Base-by-base conservation (phyloP, 2,797 vertebrate species). In the Hybognathus amarus region DNA sequence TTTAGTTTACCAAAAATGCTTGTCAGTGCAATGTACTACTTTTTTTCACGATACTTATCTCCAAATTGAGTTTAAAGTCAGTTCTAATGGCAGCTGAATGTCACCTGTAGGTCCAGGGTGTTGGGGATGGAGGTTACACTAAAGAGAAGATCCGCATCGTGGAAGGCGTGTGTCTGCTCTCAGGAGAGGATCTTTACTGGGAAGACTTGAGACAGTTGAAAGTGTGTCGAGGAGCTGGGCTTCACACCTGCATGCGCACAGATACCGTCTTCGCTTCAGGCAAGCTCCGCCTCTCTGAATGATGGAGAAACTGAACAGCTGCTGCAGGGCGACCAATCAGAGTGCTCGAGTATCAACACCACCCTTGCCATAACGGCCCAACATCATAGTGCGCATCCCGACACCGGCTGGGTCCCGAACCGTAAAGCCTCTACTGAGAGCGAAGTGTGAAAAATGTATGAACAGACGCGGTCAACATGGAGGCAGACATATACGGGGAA, bases 111-210 rank as follows among this genome's bases (percentile, higher is more conserved):
- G 84, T 78, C 20, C 91, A 99, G 97, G 93, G 93, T 78, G 93
- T 91, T 71, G 94, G 95, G 90, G 98, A 99, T 68, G 96, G 95
- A 87, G 94, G 92, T 91, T 98, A 98, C 92, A 97, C 96, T 86
- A 98, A 97, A 93, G 97, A 99, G 93, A 99, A 99, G 95, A 97
- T 99, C 92, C 97, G 96, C 88, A 98, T 99, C 6, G 97, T 99
- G 85, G 98, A 99, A 93, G 98, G 98, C 2, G 97, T 99, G 91
- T 98, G 97, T 89, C 96, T 99, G 79, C 95, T 99, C 88, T 97
- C 97, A 79, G 94, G 94, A 17, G 97, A 98, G 2, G 97, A 97
- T 83, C 95, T 97, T 0, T 97, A 97, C 90, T 99, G 98, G 98
- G 97, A 99, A 59, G 97, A 99, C 92, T 95, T 99, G 17, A 98